Base-by-base conservation (phyloP, 2,888 invertebrate species). In the Drosophila cracens region DNA sequence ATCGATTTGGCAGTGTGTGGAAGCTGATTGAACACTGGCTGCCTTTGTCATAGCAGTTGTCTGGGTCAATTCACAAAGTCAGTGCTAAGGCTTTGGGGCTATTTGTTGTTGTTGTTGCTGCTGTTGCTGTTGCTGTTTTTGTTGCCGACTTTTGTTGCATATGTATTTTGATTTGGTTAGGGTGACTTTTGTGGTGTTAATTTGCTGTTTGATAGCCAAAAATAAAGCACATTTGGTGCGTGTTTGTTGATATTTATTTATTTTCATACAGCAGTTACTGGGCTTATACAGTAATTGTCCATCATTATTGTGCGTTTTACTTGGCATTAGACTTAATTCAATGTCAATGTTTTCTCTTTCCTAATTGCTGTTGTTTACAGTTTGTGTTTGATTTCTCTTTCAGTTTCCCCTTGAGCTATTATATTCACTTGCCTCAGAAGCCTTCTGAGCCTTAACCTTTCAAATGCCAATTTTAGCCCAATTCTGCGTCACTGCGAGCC, bases 331-430 rank as follows among this genome's bases (percentile, higher is more conserved):
- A n/a, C 40, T 6, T 76, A 88, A 76, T 75, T 90, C 85, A 85
- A 85, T 85, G 85, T 90, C 85, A 90, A 90, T 80, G 74, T 80
- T 83, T 79, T 64, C 40, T n/a, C 53, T 63, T 38, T 49, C 56
- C 25, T 61, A 66, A 64, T 74, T 61, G 36, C 36, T 25, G 16
- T 46, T 16, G 25, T 16, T 46, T 4, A 25, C 46, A 46, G 8
- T 25, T 46, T 4, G 46, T 7, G 21, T 25, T 16, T 25, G 16
- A 46, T 16, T 46, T 13, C 46, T 8, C 8, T 16, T 25, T 36
- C 36, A 16, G 36, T 36, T 36, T 16, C 25, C 25, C 25, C 4
- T 43, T 52, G 11, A 18, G 25, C n/a, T 13, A 10, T 59, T 73
- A 34, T 25, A 43, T 43, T 54, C 34, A 73, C 62, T 21, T 38